Evolutionary conservation across 1,140 invertebrate genomes (phyloP).

Genomic region (Ips typographus): DNA sequence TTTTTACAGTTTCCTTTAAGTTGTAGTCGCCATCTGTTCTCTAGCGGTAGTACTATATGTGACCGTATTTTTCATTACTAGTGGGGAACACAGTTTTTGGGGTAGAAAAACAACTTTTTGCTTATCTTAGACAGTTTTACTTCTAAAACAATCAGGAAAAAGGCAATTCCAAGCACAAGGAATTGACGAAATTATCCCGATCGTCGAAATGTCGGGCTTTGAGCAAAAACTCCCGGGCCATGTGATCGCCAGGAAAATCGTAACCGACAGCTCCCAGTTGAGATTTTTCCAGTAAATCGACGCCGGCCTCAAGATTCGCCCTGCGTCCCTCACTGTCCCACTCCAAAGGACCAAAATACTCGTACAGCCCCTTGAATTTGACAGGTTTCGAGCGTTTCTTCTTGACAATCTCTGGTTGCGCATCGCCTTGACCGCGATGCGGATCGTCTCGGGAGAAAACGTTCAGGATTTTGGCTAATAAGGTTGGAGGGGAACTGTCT

Average conservation of each 20-base stretch:
- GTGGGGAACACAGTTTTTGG: too few relatives aligned
- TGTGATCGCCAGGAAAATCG: constrained; percentile 49
- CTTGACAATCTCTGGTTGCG: constrained; percentile 8
- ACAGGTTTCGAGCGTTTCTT: constrained; percentile 22
- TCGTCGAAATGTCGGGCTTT: constrained; percentile 57
- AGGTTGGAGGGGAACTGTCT: constrained; percentile 16
- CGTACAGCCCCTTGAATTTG: constrained; percentile 41
- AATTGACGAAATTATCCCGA: constrained; percentile 55
- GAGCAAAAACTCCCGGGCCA: constrained; percentile 54
- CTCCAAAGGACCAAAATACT: constrained; percentile 42
- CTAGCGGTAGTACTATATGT: too few relatives aligned
- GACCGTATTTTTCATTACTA: too few relatives aligned
- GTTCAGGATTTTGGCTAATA: constrained; percentile 34
- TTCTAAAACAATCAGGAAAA: too few relatives aligned
- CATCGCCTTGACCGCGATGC: background rate
- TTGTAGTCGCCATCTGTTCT: too few relatives aligned
- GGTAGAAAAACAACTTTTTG: too few relatives aligned
- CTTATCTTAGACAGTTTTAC: too few relatives aligned
- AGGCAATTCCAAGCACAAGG: constrained; percentile 51
- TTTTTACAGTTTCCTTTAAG: too few relatives aligned
- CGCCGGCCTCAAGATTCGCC: constrained; percentile 43
- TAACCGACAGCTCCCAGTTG: constrained; percentile 53
- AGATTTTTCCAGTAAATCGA: constrained; percentile 48
- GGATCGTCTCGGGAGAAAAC: constrained; percentile 21
- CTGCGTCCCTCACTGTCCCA: constrained; percentile 46